Evolutionary conservation across 1,140 invertebrate genomes (phyloP).

Genomic region (Coptotermes formosanus): DNA sequence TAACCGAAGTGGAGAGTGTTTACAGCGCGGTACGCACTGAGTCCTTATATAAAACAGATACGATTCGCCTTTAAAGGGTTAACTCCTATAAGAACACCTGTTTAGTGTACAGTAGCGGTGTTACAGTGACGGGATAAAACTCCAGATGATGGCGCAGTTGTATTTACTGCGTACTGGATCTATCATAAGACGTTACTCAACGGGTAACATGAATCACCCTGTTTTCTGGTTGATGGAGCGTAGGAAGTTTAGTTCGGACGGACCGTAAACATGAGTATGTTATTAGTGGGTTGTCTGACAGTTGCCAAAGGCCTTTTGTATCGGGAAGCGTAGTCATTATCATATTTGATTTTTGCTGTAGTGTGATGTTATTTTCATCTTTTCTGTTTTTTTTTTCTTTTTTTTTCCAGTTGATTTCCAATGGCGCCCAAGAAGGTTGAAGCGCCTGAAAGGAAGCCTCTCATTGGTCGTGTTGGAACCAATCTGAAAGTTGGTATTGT

Average conservation of each 20-base stretch:
- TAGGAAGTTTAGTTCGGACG: neutral
- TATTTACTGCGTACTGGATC: too few species aligned
- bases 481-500: constrained; percentile 97
- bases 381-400: neutral
- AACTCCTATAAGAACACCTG: too few species aligned
- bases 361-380: constrained; percentile 3
- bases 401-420: constrained; percentile 40
- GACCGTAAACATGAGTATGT: neutral
- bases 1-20: too few species aligned
- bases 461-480: constrained; percentile 97
- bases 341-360: constrained; percentile 27
- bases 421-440: constrained; percentile 97
- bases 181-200: neutral
- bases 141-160: too few species aligned
- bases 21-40: too few species aligned
- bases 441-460: constrained; percentile 79
- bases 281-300: neutral
- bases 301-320: neutral
- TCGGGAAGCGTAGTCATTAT: neutral
- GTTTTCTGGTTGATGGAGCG: neutral
- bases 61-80: too few species aligned
- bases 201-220: neutral
- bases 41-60: too few species aligned
- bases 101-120: too few species aligned
- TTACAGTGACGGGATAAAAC: too few species aligned